A percentile compares a stretch with the other conserved stretches of the same genome.
These are phyloP conservation scores for Grallaria varia DNA, from an alignment of 2,113 vertebrate genomes.

Conservation along the genomic window DNA sequence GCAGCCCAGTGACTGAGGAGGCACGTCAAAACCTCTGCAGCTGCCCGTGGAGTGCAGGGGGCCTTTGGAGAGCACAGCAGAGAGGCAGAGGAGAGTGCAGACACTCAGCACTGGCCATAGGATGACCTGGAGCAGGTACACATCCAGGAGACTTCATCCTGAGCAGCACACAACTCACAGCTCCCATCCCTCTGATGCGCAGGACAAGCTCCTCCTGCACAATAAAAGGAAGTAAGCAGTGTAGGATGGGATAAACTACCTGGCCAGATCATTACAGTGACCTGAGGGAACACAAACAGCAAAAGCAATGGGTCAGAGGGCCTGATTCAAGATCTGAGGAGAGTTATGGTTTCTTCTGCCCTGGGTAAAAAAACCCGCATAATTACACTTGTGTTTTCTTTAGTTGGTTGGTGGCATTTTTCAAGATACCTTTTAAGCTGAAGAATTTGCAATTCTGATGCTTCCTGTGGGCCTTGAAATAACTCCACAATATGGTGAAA, in stretches of 20 bases:
- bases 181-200: neutral
- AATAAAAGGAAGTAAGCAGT: neutral
- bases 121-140: neutral
- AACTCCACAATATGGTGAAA: neutral
- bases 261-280: neutral
- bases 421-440: neutral
- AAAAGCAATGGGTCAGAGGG: neutral
- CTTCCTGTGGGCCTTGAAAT: neutral
- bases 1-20: neutral
- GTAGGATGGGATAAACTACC: neutral
- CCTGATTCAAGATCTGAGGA: neutral
- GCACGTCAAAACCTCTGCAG: neutral
- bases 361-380: neutral
- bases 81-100: neutral
- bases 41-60: fast-evolving
- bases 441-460: neutral
- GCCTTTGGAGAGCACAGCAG: too few relatives aligned
- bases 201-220: neutral
- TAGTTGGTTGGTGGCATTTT: neutral
- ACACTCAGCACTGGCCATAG: neutral
- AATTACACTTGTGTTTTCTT: neutral
- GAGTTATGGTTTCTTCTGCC: neutral
- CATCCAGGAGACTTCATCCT: neutral
- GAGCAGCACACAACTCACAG: fast-evolving
- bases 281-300: neutral